These are phyloP conservation scores for Drosophila prostipennis DNA, from an alignment of 2,888 invertebrate species.

Conservation along the genomic window DNA sequence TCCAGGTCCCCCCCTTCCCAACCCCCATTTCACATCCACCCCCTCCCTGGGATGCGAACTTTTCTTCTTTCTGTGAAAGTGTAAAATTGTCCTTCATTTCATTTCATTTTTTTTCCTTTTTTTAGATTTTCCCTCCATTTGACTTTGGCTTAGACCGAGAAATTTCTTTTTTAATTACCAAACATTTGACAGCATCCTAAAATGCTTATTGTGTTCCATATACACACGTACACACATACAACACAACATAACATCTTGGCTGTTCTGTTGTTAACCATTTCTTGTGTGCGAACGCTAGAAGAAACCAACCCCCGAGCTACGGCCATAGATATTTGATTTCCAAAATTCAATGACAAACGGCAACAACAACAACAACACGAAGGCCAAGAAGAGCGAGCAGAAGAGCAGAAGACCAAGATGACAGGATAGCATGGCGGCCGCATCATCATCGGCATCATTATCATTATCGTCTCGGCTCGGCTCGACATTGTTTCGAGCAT, in stretches of 20 bases:
- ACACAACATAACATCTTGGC: conserved; percentile 7
- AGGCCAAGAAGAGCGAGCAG: not conserved
- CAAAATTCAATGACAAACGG: conserved; percentile 51
- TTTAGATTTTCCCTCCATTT: conserved; percentile 11
- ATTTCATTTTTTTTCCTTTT: not conserved
- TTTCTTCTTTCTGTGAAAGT: conserved; percentile 35
- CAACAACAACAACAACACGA: conserved; percentile 35
- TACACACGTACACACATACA: not conserved
- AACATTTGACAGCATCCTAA: conserved; percentile 77
- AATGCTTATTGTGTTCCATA: conserved; percentile 59
- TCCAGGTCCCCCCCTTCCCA: not conserved
- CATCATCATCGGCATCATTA: conserved; percentile 34
- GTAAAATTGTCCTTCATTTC: conserved; percentile 50
- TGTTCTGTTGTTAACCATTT: too few relatives aligned
- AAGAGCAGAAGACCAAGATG: conserved; percentile 15
- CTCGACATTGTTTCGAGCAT: conserved; percentile 38
- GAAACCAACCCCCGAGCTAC: conserved; percentile 68
- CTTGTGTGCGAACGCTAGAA: conserved; percentile 10
- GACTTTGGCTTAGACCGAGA: conserved; percentile 19
- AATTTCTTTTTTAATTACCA: conserved; percentile 70
- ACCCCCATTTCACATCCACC: not conserved
- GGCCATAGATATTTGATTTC: conserved; percentile 72
- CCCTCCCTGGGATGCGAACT: not conserved
- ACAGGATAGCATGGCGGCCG: conserved; percentile 46
- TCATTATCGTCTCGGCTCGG: conserved; percentile 16